Evolutionary conservation across 2,888 invertebrate species (phyloP).

Genomic region (Holacanthella duospinosa): DNA sequence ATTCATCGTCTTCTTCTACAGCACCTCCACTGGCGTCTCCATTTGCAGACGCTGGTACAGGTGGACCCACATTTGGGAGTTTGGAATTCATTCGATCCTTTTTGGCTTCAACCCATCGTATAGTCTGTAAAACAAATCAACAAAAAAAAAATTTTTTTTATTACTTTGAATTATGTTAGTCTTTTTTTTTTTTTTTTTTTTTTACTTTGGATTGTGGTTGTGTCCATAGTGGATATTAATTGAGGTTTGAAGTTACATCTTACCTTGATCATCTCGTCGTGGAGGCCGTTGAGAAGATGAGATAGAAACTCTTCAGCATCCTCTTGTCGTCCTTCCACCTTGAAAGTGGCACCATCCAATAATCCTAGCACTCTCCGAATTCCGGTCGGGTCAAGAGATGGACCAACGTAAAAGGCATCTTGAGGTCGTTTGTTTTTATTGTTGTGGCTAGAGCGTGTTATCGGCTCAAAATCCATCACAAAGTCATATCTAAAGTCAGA

Average conservation of each 20-base stretch:
- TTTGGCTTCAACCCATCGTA: conserved; percentile 32
- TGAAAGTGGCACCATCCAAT: conserved; percentile 47
- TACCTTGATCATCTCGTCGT: conserved; percentile 93
- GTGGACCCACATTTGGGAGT: neutral
- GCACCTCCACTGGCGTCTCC: conserved; percentile 34
- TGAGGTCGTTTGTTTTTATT: conserved; percentile 24
- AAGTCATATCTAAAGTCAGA: conserved; percentile 56
- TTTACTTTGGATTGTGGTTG: neutral
- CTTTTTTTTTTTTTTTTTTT: no score
- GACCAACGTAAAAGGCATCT: conserved; percentile 51
- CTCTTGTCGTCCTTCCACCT: conserved; percentile 81
- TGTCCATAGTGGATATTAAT: neutral
- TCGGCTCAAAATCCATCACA: conserved; percentile 63
- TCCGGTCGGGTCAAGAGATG: conserved; percentile 73
- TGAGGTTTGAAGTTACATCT: conserved; percentile 23
- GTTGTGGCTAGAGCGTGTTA: conserved; percentile 42
- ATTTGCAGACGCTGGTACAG: neutral
- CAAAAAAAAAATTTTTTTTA: neutral
- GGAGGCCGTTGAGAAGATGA: conserved; percentile 81
- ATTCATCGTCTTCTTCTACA: conserved; percentile 35
- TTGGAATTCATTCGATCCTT: conserved; percentile 16
- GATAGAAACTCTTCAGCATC: conserved; percentile 96
- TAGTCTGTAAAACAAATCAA: conserved; percentile 20
- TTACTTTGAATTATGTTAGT: no score
- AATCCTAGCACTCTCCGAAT: conserved; percentile 34